Evolutionary conservation across 2,113 vertebrate species (phyloP).

Genomic region (Lagopus leucura): DNA sequence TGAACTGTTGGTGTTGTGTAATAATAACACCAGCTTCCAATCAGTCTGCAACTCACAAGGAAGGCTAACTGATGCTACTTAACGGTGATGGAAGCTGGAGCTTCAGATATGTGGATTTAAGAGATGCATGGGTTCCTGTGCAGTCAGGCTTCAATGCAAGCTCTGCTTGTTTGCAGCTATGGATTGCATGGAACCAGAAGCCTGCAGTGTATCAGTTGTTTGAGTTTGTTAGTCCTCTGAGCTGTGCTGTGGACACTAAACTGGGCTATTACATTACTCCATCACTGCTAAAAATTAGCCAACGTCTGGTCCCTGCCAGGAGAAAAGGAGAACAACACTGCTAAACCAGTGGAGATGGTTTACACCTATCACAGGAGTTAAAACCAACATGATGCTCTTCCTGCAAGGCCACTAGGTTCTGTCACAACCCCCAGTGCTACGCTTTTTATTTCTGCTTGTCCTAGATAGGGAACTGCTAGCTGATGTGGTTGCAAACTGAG

Average conservation of each 20-base stretch:
- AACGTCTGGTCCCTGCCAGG: neutral
- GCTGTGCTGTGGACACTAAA: neutral
- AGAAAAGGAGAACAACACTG: neutral
- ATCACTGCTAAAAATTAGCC: neutral
- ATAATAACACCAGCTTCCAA: neutral
- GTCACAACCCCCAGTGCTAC: neutral
- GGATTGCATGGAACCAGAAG: neutral
- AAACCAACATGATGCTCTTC: neutral
- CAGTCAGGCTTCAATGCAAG: neutral
- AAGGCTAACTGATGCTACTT: neutral
- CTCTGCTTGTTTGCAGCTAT: neutral
- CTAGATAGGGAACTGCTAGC: neutral
- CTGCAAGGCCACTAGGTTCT: neutral
- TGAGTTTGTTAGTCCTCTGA: neutral
- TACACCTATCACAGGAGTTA: neutral
- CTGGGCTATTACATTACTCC: neutral
- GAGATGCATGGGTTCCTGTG: neutral
- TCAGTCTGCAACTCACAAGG: neutral
- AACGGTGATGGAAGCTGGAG: neutral
- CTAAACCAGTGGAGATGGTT: neutral
- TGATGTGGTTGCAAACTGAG: neutral
- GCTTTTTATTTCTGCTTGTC: neutral
- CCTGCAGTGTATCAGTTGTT: fast-evolving
- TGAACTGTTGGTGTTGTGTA: neutral
- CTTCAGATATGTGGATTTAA: neutral